Evolutionary conservation across 2,797 vertebrate species (phyloP).

Genomic region (Chiroxiphia lanceolata): DNA sequence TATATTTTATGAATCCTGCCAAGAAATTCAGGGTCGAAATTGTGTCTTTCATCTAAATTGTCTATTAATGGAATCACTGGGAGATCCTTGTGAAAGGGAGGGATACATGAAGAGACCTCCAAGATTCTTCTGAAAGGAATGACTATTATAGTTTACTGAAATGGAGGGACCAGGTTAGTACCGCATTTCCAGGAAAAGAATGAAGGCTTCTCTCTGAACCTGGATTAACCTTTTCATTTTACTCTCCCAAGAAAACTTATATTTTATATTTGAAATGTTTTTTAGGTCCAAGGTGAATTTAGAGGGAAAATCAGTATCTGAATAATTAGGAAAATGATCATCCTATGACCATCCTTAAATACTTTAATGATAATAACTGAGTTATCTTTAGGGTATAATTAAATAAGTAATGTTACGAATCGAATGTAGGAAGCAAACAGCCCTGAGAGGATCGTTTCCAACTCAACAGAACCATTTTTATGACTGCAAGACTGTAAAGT

Average conservation of each 20-base stretch:
- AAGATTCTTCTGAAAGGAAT: background rate
- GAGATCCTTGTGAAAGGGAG: background rate
- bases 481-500: background rate
- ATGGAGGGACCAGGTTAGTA: background rate
- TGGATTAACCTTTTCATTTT: background rate
- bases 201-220: background rate
- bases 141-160: background rate
- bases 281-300: background rate
- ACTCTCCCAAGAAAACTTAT: background rate
- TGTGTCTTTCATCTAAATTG: background rate
- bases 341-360: background rate
- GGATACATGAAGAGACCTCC: rapidly evolving
- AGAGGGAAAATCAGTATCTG: background rate
- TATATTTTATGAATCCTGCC: background rate
- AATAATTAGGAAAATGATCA: constrained; percentile 7
- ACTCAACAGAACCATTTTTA: background rate
- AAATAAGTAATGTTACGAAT: background rate
- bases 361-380: background rate
- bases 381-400: background rate
- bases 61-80: background rate
- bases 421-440: background rate
- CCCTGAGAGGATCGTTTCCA: background rate
- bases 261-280: background rate
- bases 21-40: background rate
- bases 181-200: background rate